Evolutionary conservation across 1,140 invertebrate genomes (phyloP).

Genomic region (Drosophila repletoides): DNA sequence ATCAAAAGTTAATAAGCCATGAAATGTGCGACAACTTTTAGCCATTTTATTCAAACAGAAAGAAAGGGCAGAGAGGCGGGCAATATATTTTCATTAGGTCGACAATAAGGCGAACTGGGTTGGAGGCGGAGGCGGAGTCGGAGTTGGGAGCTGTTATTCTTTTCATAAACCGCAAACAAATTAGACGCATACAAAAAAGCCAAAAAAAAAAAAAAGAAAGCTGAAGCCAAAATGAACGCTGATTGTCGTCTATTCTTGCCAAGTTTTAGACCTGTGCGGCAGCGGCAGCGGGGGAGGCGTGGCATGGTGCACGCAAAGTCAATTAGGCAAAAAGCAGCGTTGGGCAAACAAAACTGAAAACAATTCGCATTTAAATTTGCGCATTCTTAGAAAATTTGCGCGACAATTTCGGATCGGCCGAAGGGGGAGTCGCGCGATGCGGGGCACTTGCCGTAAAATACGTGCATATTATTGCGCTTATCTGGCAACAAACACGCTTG

Average conservation of each 20-base stretch:
- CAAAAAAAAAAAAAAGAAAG: conserved; percentile 48
- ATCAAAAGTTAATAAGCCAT: conserved; percentile 65
- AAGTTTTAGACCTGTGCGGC: conserved; percentile 38
- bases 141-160: conserved; percentile 18
- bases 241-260: conserved; percentile 74
- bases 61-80: conserved; percentile 5
- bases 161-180: conserved; percentile 71
- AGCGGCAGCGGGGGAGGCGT: not conserved
- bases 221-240: conserved; percentile 59
- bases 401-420: conserved; percentile 4
- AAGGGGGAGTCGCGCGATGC: not conserved
- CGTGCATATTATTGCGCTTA: conserved; percentile 79
- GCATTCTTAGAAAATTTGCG: conserved; percentile 62
- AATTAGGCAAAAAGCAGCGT: conserved; percentile 73
- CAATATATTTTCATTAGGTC: conserved; percentile 38
- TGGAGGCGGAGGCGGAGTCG: not conserved
- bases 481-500: conserved; percentile 74
- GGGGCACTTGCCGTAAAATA: conserved; percentile 60
- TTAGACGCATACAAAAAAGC: conserved; percentile 64
- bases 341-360: conserved; percentile 73
- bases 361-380: conserved; percentile 78
- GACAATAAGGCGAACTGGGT: not conserved
- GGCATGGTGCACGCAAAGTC: conserved; percentile 59
- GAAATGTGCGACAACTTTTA: conserved; percentile 51
- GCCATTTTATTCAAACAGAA: not conserved